phyloP scores from a whole-genome alignment of 2,888 invertebrate genomes.

The Capitulum mitella region DNA sequence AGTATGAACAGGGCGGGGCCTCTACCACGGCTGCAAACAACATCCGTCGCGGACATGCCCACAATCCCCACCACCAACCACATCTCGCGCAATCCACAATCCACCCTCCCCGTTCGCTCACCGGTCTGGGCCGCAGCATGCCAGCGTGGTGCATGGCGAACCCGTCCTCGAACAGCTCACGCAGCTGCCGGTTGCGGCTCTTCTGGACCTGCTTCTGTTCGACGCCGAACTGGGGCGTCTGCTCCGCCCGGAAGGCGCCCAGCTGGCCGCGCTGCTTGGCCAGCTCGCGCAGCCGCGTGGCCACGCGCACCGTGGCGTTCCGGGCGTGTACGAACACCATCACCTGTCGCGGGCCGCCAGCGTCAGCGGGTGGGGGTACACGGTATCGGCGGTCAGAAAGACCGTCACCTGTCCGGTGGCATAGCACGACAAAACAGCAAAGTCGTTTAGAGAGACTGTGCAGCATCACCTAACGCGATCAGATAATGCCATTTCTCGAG shows the following conservation, averaged over 20 bases:
- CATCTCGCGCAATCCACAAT: too few relatives aligned
- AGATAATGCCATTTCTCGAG: too few relatives aligned
- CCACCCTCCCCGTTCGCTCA: too few relatives aligned
- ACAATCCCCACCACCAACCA: too few relatives aligned
- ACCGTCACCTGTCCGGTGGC: constrained; percentile 8
- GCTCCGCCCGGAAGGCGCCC: constrained; percentile 56
- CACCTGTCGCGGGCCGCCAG: constrained; percentile 46
- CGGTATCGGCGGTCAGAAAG: constrained; percentile 10
- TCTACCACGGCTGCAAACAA: too few relatives aligned
- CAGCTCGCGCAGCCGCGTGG: constrained; percentile 70
- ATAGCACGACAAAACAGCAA: too few relatives aligned
- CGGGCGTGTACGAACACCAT: constrained; percentile 99
- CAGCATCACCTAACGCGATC: too few relatives aligned
- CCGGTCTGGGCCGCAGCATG: too few relatives aligned
- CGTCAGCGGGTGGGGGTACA: background rate
- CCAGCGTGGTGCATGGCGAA: constrained; percentile 86
- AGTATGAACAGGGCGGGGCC: too few relatives aligned
- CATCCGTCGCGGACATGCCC: too few relatives aligned
- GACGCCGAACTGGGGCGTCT: constrained; percentile 49
- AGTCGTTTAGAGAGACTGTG: too few relatives aligned
- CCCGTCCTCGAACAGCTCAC: constrained; percentile 76
- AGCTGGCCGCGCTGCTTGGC: constrained; percentile 68
- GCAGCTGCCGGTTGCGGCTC: constrained; percentile 71
- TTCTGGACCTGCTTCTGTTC: constrained; percentile 59
- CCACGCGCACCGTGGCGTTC: constrained; percentile 88